Evolutionary conservation across 2,113 vertebrate species (phyloP).

Genomic region (Theristicus caerulescens): DNA sequence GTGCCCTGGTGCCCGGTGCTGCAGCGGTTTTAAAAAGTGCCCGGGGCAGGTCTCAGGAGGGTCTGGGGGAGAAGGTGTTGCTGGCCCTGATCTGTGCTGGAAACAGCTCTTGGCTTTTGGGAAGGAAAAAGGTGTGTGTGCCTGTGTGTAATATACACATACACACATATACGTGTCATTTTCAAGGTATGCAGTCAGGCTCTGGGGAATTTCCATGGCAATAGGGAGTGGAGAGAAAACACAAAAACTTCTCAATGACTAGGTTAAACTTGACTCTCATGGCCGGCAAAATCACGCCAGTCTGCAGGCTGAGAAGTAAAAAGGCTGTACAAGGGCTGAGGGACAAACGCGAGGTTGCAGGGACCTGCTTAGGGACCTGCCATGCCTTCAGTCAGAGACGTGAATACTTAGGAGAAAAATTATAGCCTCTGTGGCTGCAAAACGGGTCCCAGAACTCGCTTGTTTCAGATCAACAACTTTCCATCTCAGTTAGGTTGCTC

Average conservation of each 20-base stretch:
- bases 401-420: not conserved
- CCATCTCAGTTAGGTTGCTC: not conserved
- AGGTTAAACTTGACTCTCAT: accelerated
- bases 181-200: not conserved
- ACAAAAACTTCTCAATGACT: not conserved
- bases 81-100: not conserved
- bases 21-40: accelerated
- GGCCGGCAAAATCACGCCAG: not conserved
- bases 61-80: not conserved
- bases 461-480: not conserved
- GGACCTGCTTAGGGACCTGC: not conserved
- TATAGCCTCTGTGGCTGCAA: not conserved
- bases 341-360: accelerated
- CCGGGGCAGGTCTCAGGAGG: accelerated
- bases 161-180: accelerated
- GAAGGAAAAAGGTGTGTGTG: not conserved
- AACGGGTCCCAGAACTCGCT: not conserved
- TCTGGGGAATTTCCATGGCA: not conserved
- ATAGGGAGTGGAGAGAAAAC: not conserved
- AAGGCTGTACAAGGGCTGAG: not conserved
- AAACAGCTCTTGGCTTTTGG: not conserved
- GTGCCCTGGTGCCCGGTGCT: accelerated
- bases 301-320: not conserved
- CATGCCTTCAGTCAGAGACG: not conserved
- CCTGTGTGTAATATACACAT: not conserved